Evolutionary conservation across 2,797 vertebrate species (phyloP), one percentile per base, ranked within the genome.

Genomic region (Momotus momota): DNA sequence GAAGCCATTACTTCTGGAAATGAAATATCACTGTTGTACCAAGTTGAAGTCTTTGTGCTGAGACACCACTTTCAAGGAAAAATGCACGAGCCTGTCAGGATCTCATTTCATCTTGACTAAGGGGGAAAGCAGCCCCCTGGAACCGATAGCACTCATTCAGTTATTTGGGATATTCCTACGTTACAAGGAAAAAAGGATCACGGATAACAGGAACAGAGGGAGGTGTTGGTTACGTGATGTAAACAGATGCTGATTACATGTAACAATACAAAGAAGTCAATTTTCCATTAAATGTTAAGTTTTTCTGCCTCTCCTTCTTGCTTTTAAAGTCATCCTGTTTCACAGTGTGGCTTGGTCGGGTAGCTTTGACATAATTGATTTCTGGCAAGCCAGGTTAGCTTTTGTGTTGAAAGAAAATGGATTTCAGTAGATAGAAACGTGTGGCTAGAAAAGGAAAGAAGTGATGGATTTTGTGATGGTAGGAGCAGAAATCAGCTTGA

Each of bases 41-140:
- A 90, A 80, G 88, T 9, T 31, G 58, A 90, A 91, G 64, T 79
- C 49, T 71, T 92, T 79, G 20, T 96, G 71, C 73, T 79, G 54
- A 93, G 55, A 31, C 51, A 67, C 52, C 40, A 14, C 54, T 82
- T 95, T 60, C 33, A 65, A 74, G 69, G 46, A 71, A 91, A 31
- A 82, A 77, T 70, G n/a, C 77, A 64, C 0, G 0, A 87, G 27
- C n/a, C 25, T 73, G 40, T 81, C 46, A 57, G n/a, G 52, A 64
- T 75, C 62, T 92, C 26, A 25, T 88, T 96, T 93, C 43, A 38
- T 71, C 58, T 64, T 64, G n/a, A 25, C 40, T 45, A 25, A 22
- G 7, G 29, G n/a, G n/a, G 35, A n/a, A 29, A 54, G 10, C 61
- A 71, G 8, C 25, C 16, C 90, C 74, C n/a, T 49, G 62, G 81